Evolutionary conservation across 2,888 invertebrate species (phyloP).

Genomic region (Dermolepida albohirtum): DNA sequence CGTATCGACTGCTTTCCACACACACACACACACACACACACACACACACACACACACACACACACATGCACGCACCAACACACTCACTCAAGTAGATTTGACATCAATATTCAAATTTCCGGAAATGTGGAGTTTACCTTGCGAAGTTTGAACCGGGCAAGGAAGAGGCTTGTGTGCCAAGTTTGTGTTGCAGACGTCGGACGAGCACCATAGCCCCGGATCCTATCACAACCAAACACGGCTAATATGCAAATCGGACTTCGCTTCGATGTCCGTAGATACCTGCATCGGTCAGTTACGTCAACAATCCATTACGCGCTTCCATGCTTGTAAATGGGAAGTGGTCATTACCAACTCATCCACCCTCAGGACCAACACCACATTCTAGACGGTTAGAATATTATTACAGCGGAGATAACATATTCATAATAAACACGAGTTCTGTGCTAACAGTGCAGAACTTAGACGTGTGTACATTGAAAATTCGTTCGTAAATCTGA

Average conservation of each 20-base stretch:
- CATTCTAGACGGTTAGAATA: slow-evolving; percentile 26
- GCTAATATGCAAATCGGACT: slow-evolving; percentile 62
- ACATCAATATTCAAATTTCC: slow-evolving; percentile 63
- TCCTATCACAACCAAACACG: slow-evolving; percentile 64
- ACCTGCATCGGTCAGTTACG: slow-evolving; percentile 66
- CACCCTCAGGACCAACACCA: slow-evolving; percentile 8
- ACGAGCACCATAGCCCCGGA: slow-evolving; percentile 51
- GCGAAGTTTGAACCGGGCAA: slow-evolving; percentile 39
- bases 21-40: too few species aligned
- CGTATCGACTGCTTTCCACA: too few species aligned
- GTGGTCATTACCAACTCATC: slow-evolving; percentile 31
- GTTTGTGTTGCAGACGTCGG: slow-evolving; percentile 60
- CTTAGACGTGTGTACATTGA: not conserved
- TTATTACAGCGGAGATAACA: slow-evolving; percentile 22
- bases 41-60: too few species aligned
- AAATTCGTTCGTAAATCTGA: not conserved
- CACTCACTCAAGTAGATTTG: slow-evolving; percentile 37
- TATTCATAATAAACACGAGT: slow-evolving; percentile 18
- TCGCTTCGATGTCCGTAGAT: slow-evolving; percentile 46
- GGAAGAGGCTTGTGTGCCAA: slow-evolving; percentile 48
- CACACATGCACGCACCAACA: too few species aligned
- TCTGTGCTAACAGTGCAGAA: not conserved
- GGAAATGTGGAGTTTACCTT: slow-evolving; percentile 47
- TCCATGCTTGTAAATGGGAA: slow-evolving; percentile 53
- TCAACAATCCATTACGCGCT: slow-evolving; percentile 64